These are phyloP conservation scores for Spinus pinus DNA, from an alignment of 2,797 vertebrate species.

Conservation along the genomic window DNA sequence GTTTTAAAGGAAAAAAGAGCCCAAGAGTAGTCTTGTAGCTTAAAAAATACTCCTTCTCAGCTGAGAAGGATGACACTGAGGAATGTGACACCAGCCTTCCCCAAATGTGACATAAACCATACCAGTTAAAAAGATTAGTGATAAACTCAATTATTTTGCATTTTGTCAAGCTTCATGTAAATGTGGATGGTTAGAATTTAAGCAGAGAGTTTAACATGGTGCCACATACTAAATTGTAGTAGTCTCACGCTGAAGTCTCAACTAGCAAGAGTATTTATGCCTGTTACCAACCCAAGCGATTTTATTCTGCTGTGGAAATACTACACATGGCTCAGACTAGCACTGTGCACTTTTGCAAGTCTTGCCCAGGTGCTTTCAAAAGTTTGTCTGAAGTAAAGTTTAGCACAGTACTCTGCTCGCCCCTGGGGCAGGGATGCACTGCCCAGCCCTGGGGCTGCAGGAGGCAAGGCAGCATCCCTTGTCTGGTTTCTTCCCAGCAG, in stretches of 20 bases:
- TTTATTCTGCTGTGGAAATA: not conserved
- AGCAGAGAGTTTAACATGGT: not conserved
- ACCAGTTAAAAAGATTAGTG: not conserved
- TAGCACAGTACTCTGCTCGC: fast-evolving
- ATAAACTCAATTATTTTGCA: not conserved
- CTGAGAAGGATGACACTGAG: not conserved
- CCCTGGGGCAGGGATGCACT: fast-evolving
- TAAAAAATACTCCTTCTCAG: not conserved
- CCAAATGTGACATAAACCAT: not conserved
- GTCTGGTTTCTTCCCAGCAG: not conserved
- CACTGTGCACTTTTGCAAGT: not conserved
- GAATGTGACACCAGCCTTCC: not conserved
- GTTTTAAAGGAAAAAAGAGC: not conserved
- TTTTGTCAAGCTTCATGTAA: not conserved
- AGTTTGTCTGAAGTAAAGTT: not conserved
- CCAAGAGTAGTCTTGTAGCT: not conserved
- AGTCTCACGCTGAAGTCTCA: not conserved
- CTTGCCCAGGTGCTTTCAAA: not conserved
- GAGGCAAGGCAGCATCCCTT: fast-evolving
- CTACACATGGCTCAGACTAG: not conserved
- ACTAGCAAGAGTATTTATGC: not conserved
- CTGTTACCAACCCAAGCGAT: fast-evolving
- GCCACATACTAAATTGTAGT: not conserved
- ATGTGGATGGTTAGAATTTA: not conserved
- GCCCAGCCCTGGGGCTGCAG: fast-evolving